Base-by-base conservation (phyloP, 2,113 vertebrate species). In the Halcyon senegalensis region DNA sequence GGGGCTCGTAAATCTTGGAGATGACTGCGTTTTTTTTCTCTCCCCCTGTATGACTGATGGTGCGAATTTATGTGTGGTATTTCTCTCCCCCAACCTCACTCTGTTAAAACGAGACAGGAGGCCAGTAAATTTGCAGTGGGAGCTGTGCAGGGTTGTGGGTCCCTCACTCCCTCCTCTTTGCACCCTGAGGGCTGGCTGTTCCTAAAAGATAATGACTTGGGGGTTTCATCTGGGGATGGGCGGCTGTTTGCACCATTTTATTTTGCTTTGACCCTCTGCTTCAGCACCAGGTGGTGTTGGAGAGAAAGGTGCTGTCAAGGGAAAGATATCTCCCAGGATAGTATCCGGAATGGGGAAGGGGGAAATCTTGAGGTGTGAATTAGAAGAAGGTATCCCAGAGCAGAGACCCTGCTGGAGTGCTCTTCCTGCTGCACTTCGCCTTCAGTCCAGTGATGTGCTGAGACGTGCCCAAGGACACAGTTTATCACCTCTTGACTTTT, bases 1-100 rank as follows among this genome's bases (percentile, higher is more conserved):
- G 97, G 93, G 89, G 69, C 97, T 98, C 97, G 35, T 98, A 98
- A 98, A 98, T 98, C 89, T 96, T 96, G 74, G 58, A 93, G 97
- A 66, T 6, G 97, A 98, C 97, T 89, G 96, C 44, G 51, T 11
- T 92, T 97, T 97, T 97, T 97, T 97, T 96, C 88, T 63, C 46
- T 73, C 48, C 41, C 44, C 31, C 81, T 64, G 6, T 96, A 88
- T 97, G 97, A 97, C 96, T 96, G 97, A 97, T 74, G 93, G 98
- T 98, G 98, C 96, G 74, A 98, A 98, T 98, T 98, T 98, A 98
- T 96, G 97, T 95, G 95, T 90, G 90, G 93, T 94, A 96, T 97
- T 96, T 96, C 78, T 95, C 94, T 94, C 89, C 90, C 92, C 94
- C 96, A 94, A 16, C 82, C 89, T 92, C 5, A 1, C 72, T 96